Evolutionary conservation across 1,140 invertebrate genomes (phyloP), one percentile per base, ranked within the genome.

Genomic region (Drosophila ficusphila): DNA sequence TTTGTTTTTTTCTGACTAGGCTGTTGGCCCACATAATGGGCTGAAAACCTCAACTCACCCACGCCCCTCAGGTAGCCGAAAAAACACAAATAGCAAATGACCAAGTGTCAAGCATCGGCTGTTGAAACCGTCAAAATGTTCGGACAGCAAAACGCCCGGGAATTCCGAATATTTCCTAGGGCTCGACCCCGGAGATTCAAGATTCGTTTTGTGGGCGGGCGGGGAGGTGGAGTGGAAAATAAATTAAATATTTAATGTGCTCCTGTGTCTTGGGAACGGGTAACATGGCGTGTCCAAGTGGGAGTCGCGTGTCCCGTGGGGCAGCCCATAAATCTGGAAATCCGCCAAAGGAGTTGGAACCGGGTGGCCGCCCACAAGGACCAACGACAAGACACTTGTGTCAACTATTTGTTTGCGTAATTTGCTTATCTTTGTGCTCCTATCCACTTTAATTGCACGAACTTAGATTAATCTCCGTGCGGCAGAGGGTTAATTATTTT

Each of bases 401-500:
- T 42, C 61, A 68, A 69, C 65, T 61, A 72, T 61, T 72, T 72
- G 69, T 72, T 73, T 78, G 44, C 58, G 54, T 78, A 65, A 77
- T 77, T 70, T 69, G 33, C 54, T 39, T 60, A 76, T 60, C 36
- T 61, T 19, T 39, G 36, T 31, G 31, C 44, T 31, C 9, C 21
- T 52, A 49, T 61, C 31, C 33, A 44, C 34, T 73, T 65, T 58
- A 44, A 73, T 62, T 61, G 54, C 68, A 62, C 44, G 58, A 46
- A 54, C 60, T 53, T 64, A 46, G 41, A 72, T 44, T 44, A 44
- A 79, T 79, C 69, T 57, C 51, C 21, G 11, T 75, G 62, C 69
- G 49, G 39, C 14, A 39, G 16, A 41, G 47, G 56, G 18, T 41
- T 85, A 79, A 85, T 85, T 85, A 85, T 60, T 79, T 83, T 83